A percentile compares a stretch with the other conserved stretches of the same genome.
phyloP scores from a whole-genome alignment of 2,888 invertebrate genomes.

The Timandra comae region DNA sequence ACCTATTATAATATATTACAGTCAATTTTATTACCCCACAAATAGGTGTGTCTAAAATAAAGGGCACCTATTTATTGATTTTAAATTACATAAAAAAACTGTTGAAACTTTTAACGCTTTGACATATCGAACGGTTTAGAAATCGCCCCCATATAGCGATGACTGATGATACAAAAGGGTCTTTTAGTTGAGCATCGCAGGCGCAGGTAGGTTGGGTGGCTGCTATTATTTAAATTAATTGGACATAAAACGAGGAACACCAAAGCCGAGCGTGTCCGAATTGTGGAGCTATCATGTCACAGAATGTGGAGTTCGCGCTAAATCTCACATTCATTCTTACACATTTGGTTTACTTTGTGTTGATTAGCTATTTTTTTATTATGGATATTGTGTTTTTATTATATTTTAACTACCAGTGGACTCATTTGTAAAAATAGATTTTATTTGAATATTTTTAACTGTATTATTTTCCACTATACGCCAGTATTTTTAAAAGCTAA shows the following conservation, averaged over 20 bases:
- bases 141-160: slow-evolving; percentile 15
- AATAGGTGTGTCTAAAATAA: too few relatives aligned
- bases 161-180: slow-evolving; percentile 31
- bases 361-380: slow-evolving; percentile 12
- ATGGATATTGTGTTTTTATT: too few relatives aligned
- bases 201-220: slow-evolving; percentile 60
- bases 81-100: not conserved
- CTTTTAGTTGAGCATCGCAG: slow-evolving; percentile 27
- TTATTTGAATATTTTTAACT: too few relatives aligned
- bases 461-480: too few relatives aligned
- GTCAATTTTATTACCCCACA: too few relatives aligned
- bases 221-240: slow-evolving; percentile 74
- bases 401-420: too few relatives aligned
- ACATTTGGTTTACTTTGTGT: too few relatives aligned
- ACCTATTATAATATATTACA: too few relatives aligned
- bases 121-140: slow-evolving; percentile 11
- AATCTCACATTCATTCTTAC: slow-evolving; percentile 22
- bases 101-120: not conserved
- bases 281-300: slow-evolving; percentile 38
- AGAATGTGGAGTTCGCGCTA: slow-evolving; percentile 32
- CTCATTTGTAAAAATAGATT: too few relatives aligned
- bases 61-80: slow-evolving; percentile 11
- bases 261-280: slow-evolving; percentile 51
- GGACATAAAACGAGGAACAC: slow-evolving; percentile 64
- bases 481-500: too few relatives aligned